Conservation (phyloP, 1,140 invertebrate species). For the Cydia pomonella region DNA sequence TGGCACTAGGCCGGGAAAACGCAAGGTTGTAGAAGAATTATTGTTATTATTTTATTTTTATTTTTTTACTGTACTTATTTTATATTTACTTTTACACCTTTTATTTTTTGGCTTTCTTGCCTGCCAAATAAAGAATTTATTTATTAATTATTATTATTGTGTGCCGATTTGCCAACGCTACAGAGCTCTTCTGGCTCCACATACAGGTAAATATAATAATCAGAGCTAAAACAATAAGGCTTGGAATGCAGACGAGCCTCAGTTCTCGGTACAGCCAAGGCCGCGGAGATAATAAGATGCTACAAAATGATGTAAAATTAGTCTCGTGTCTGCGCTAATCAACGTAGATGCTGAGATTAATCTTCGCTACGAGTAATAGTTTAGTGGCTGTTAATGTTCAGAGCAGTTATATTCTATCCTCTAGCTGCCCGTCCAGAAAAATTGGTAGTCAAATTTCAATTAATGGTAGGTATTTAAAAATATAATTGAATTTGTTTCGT, state of each 20-base stretch:
- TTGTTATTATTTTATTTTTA: too few relatives aligned
- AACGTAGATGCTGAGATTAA: constrained; percentile 15
- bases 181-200: background rate
- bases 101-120: too few relatives aligned
- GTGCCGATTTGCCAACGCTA: background rate
- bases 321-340: constrained; percentile 12
- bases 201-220: constrained; percentile 12
- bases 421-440: too few relatives aligned
- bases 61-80: too few relatives aligned
- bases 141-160: too few relatives aligned
- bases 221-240: background rate
- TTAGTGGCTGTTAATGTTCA: background rate
- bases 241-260: constrained; percentile 21
- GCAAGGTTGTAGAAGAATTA: too few relatives aligned
- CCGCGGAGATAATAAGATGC: constrained; percentile 13
- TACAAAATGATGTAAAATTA: constrained; percentile 29
- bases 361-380: background rate
- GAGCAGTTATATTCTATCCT: background rate
- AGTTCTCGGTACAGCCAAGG: background rate
- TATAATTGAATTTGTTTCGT: too few relatives aligned
- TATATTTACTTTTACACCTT: too few relatives aligned
- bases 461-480: too few relatives aligned
- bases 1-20: too few relatives aligned
- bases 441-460: too few relatives aligned
- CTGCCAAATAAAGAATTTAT: too few relatives aligned